Evolutionary conservation across 2,888 invertebrate species (phyloP), one percentile per base, ranked within the genome.

Genomic region (Octodonta nipae): DNA sequence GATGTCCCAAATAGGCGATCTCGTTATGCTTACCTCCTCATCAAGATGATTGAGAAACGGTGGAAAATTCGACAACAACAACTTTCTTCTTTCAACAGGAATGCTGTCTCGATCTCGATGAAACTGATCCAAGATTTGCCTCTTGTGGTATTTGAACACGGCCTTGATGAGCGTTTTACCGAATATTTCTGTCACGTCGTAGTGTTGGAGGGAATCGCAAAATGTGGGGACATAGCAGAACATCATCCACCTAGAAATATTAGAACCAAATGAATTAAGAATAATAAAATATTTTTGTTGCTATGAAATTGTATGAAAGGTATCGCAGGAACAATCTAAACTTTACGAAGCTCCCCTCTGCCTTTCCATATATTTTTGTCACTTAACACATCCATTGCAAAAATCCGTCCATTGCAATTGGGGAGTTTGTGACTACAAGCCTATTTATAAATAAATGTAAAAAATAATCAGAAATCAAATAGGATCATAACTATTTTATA

Each of bases 191-290:
- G 91, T 85, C 1, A 89, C 87, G 47, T 92, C 91, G 52, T 81
- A 87, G 55, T 88, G 86, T 0, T 83, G 80, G 27, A 95, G 61
- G 0, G 92, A 91, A 60, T 92, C 89, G 55, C 93, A 93, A 59
- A 91, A 88, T 1, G 88, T 86, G 0, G 93, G 93, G 15, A 93
- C 87, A 61, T 92, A 88, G 55, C 92, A 93, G 58, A 89, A 92
- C 4, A 92, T 87, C 25, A 95, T 64, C 93, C 93, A 95, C 41
- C 85, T 76, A 51, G 35, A 51, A 27, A 13, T 2, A 3, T 13
- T n/a, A 7, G 25, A n/a, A 25, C 5, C n/a, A n/a, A n/a, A n/a
- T n/a, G n/a, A n/a, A n/a, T n/a, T n/a, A n/a, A n/a, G 3, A 12
- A 26, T 13, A 5, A n/a, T n/a, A n/a, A n/a, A n/a, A 26, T 13